Evolutionary conservation across 2,113 vertebrate species (phyloP).

Genomic region (Vidua chalybeata): DNA sequence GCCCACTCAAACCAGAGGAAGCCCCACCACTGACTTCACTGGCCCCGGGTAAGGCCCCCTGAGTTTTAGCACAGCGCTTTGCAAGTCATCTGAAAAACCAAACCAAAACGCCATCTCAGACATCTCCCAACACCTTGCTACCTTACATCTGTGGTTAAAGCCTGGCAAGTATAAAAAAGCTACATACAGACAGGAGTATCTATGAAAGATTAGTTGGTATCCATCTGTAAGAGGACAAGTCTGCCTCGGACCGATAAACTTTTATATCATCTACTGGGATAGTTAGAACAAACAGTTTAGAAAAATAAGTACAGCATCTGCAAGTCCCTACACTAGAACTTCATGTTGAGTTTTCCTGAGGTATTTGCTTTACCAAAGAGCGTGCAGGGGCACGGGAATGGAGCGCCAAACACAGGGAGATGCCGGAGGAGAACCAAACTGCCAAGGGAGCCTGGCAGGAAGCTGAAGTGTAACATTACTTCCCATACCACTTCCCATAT

Average conservation of each 20-base stretch:
- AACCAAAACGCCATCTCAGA: not conserved
- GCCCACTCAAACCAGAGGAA: not conserved
- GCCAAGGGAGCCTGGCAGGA: not conserved
- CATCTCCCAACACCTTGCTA: not conserved
- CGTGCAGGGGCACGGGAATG: rapidly evolving
- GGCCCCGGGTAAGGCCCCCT: not conserved
- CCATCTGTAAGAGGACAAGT: not conserved
- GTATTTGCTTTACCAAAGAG: conserved; percentile 43
- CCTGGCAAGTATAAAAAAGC: conserved; percentile 31
- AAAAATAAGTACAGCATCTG: conserved; percentile 54
- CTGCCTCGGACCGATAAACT: not conserved
- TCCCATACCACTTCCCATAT: not conserved
- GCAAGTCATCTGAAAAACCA: not conserved
- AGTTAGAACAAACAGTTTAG: conserved; percentile 37
- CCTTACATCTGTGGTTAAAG: conserved; percentile 19
- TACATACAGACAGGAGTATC: not conserved
- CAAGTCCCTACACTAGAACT: conserved; percentile 57
- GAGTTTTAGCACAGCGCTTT: not conserved
- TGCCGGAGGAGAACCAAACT: not conserved
- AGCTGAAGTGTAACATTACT: not conserved
- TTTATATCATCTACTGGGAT: not conserved
- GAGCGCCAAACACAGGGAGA: not conserved
- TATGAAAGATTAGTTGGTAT: not conserved
- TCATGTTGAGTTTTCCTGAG: conserved; percentile 67
- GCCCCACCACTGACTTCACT: not conserved